phyloP scores from a whole-genome alignment of 2,797 vertebrate species.

The Emydoidea blandingii region DNA sequence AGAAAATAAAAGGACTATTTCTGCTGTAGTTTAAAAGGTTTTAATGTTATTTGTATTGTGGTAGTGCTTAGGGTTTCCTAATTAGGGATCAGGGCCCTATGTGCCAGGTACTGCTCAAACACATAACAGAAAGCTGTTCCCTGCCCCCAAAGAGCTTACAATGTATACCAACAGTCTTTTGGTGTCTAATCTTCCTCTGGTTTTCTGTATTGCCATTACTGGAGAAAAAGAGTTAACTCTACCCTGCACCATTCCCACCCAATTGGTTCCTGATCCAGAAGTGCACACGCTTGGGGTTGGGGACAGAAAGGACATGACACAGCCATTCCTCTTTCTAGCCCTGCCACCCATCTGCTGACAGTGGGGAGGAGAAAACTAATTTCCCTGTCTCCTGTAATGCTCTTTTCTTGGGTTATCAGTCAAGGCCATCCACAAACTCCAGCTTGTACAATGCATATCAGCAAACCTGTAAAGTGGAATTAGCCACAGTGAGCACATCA shows the following conservation, averaged over 20 bases:
- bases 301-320: not conserved
- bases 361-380: not conserved
- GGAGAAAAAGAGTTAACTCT: not conserved
- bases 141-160: not conserved
- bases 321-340: not conserved
- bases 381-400: not conserved
- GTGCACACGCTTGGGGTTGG: not conserved
- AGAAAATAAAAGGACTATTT: not conserved
- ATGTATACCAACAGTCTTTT: not conserved
- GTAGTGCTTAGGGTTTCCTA: not conserved
- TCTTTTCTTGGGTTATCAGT: not conserved
- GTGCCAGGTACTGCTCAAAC: not conserved
- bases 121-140: not conserved
- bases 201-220: not conserved
- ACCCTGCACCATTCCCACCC: not conserved
- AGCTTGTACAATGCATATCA: not conserved
- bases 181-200: not conserved
- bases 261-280: not conserved
- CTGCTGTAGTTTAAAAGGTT: not conserved
- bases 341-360: not conserved
- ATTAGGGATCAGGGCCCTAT: fast-evolving
- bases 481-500: not conserved
- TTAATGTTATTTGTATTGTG: not conserved
- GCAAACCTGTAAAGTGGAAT: not conserved
- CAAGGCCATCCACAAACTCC: not conserved